Conservation (phyloP, 2,888 invertebrate genomes). For the Amiota mariae region DNA sequence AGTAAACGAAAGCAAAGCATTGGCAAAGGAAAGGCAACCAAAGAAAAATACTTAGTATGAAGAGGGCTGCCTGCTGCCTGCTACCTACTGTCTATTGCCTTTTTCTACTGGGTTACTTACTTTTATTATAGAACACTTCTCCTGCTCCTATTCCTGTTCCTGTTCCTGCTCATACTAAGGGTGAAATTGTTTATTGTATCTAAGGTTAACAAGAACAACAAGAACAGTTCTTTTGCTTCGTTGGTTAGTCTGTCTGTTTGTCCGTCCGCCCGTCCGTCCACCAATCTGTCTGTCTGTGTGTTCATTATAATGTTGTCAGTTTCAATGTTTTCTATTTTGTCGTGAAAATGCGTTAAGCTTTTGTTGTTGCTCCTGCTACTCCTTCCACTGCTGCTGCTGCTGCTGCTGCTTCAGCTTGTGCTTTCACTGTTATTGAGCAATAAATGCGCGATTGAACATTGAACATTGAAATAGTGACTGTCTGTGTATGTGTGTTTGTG, state of each 20-base stretch:
- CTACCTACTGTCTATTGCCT: too few species aligned
- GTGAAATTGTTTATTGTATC: slow-evolving; percentile 2
- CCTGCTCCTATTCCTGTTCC: not conserved
- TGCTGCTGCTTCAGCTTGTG: not conserved
- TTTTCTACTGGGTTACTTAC: too few species aligned
- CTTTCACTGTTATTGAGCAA: slow-evolving; percentile 24
- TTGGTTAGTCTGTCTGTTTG: slow-evolving; percentile 22
- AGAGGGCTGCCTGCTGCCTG: too few species aligned
- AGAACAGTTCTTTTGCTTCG: too few species aligned
- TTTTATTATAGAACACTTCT: not conserved
- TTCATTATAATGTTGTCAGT: slow-evolving; percentile 17
- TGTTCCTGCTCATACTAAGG: not conserved
- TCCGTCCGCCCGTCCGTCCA: slow-evolving; percentile 18
- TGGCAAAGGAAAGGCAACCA: too few species aligned
- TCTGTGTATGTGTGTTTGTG: not conserved
- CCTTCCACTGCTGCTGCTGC: not conserved
- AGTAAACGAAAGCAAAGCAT: too few species aligned
- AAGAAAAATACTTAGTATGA: too few species aligned
- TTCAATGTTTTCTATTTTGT: not conserved
- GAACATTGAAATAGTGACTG: slow-evolving; percentile 1
- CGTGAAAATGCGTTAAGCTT: not conserved
- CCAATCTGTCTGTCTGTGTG: slow-evolving; percentile 26
- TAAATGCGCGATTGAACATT: slow-evolving; percentile 26
- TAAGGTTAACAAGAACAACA: not conserved
- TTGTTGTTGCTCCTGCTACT: not conserved